Conservation (phyloP, 2,888 invertebrate genomes). For the Netelia fuscicornis region DNA sequence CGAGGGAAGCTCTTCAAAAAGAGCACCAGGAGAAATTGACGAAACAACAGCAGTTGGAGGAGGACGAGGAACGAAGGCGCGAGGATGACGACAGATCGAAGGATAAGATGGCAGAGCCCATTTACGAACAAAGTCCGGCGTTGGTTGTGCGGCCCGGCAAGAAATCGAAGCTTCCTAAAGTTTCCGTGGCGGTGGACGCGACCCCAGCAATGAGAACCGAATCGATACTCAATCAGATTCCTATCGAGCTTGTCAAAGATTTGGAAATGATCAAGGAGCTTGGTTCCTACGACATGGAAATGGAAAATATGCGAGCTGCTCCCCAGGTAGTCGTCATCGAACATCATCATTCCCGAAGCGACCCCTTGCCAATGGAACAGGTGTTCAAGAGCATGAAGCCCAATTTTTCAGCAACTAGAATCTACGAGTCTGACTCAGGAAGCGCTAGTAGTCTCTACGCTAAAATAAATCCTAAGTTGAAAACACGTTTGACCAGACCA, state of each 20-base stretch:
- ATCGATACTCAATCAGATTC: slow-evolving; percentile 91
- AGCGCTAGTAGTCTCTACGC: slow-evolving; percentile 83
- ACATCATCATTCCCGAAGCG: slow-evolving; percentile 83
- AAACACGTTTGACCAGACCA: slow-evolving; percentile 76
- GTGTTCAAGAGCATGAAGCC: slow-evolving; percentile 81
- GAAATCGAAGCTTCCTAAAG: slow-evolving; percentile 87
- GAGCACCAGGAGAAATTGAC: slow-evolving; percentile 81
- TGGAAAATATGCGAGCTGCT: slow-evolving; percentile 68
- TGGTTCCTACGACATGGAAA: slow-evolving; percentile 68
- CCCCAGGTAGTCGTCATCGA: slow-evolving; percentile 82
- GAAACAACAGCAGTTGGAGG: slow-evolving; percentile 80
- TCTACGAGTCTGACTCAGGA: slow-evolving; percentile 82
- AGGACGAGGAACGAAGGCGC: slow-evolving; percentile 70
- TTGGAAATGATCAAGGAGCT: slow-evolving; percentile 70
- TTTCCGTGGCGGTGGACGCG: slow-evolving; percentile 92
- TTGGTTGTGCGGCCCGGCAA: slow-evolving; percentile 80
- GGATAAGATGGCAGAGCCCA: slow-evolving; percentile 75
- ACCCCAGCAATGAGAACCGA: slow-evolving; percentile 91
- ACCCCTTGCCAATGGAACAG: slow-evolving; percentile 82
- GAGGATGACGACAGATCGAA: slow-evolving; percentile 69
- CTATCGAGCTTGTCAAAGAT: slow-evolving; percentile 90
- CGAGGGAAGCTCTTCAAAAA: slow-evolving; percentile 81
- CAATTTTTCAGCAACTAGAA: slow-evolving; percentile 79
- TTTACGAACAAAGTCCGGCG: slow-evolving; percentile 80
- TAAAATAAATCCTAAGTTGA: slow-evolving; percentile 81